A percentile compares a stretch with the other conserved stretches of the same genome.
Conservation (phyloP, 2,113 vertebrate species). For the Egretta garzetta region DNA sequence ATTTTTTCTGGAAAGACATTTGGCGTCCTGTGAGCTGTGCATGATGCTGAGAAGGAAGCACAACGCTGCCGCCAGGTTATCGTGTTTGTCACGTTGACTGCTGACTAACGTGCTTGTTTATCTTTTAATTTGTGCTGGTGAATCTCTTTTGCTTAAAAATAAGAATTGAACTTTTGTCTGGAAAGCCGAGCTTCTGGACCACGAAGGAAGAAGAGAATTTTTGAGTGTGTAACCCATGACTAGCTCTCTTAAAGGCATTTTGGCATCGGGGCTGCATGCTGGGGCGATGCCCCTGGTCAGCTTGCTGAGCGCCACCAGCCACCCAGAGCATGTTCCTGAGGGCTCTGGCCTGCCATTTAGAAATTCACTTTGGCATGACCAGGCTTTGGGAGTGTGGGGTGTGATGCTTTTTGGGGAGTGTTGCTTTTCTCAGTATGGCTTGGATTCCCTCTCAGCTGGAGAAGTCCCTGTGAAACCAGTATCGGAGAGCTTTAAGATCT, state of each 20-base stretch:
- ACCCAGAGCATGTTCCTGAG: background rate
- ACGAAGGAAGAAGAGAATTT: background rate
- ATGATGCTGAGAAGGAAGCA: background rate
- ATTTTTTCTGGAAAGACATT: background rate
- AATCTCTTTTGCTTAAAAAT: background rate
- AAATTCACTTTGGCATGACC: background rate
- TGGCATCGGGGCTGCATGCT: accelerated
- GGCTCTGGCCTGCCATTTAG: background rate
- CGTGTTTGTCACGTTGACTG: accelerated
- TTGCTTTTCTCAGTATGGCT: background rate
- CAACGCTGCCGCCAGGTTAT: background rate
- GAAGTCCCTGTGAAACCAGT: background rate
- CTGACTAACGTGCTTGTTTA: background rate
- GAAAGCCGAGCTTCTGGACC: background rate
- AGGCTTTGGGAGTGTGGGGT: background rate
- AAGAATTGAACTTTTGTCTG: background rate
- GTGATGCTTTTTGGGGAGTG: accelerated
- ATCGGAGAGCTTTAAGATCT: background rate
- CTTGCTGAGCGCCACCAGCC: too few species aligned
- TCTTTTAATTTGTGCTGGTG: background rate
- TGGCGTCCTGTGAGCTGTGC: background rate
- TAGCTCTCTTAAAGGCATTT: background rate
- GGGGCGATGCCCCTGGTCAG: background rate
- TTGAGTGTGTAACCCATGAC: background rate
- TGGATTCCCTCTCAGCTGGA: background rate